Evolutionary conservation across 1,140 invertebrate genomes (phyloP).

Genomic region (Drosophila guanche): DNA sequence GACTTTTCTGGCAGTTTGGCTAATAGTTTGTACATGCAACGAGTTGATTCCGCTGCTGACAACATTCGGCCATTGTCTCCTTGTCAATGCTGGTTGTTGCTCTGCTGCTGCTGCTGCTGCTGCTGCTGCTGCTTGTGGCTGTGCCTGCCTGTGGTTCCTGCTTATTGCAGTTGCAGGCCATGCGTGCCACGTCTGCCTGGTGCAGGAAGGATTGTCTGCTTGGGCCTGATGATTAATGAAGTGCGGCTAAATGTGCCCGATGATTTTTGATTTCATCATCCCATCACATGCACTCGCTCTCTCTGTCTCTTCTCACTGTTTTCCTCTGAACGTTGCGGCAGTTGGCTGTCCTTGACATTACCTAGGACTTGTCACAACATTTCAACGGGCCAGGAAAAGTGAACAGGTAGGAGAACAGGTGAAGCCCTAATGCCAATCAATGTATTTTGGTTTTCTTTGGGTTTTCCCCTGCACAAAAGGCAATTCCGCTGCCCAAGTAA

Average conservation of each 20-base stretch:
- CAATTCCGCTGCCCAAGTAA: slow-evolving; percentile 56
- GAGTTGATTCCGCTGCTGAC: slow-evolving; percentile 72
- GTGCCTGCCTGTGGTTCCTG: slow-evolving; percentile 11
- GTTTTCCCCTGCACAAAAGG: slow-evolving; percentile 50
- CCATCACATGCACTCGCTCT: slow-evolving; percentile 4
- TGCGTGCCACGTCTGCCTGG: slow-evolving; percentile 37
- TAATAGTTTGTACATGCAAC: slow-evolving; percentile 77
- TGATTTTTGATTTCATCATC: slow-evolving; percentile 35
- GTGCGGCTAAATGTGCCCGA: slow-evolving; percentile 62
- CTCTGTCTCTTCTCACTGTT: slow-evolving; percentile 13
- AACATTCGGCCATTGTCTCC: slow-evolving; percentile 46
- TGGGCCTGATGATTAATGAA: slow-evolving; percentile 82
- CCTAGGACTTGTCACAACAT: slow-evolving; percentile 65
- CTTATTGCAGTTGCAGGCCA: slow-evolving; percentile 32
- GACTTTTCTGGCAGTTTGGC: slow-evolving; percentile 67
- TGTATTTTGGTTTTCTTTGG: slow-evolving; percentile 23
- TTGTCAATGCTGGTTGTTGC: neutral
- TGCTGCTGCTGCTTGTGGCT: slow-evolving; percentile 3
- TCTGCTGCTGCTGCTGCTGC: too few relatives aligned
- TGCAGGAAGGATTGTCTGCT: slow-evolving; percentile 38
- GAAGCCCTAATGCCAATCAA: slow-evolving; percentile 79
- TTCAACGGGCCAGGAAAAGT: slow-evolving; percentile 28
- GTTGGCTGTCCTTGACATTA: slow-evolving; percentile 59
- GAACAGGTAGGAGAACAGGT: slow-evolving; percentile 68
- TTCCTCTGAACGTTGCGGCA: slow-evolving; percentile 10